A percentile compares a stretch with the other conserved stretches of the same genome.
Evolutionary conservation across 2,888 invertebrate genomes (phyloP).

Genomic region (Tetanocera ferruginea): DNA sequence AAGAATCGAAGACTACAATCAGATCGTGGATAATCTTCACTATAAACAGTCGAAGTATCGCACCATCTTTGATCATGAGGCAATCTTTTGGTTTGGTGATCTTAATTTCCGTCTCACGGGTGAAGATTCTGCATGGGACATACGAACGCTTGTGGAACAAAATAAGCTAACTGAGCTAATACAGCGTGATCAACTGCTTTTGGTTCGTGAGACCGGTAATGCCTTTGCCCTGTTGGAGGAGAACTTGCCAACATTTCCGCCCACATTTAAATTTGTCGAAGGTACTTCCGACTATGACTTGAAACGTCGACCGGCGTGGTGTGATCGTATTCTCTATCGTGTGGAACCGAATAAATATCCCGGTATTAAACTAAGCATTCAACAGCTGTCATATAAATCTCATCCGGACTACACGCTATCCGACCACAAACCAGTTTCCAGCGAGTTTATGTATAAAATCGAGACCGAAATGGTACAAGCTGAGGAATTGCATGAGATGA

Average conservation of each 20-base stretch:
- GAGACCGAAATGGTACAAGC: slow-evolving; percentile 52
- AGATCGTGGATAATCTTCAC: slow-evolving; percentile 85
- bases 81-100: slow-evolving; percentile 93
- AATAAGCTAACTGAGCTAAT: slow-evolving; percentile 78
- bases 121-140: slow-evolving; percentile 77
- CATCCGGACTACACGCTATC: slow-evolving; percentile 84
- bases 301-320: slow-evolving; percentile 95
- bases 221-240: slow-evolving; percentile 89
- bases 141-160: slow-evolving; percentile 76
- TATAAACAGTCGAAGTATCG: slow-evolving; percentile 82
- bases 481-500: slow-evolving; percentile 61
- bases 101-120: slow-evolving; percentile 86
- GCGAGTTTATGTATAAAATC: slow-evolving; percentile 74
- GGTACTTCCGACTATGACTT: slow-evolving; percentile 83
- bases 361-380: slow-evolving; percentile 80
- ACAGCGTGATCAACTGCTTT: slow-evolving; percentile 81
- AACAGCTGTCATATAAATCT: slow-evolving; percentile 82
- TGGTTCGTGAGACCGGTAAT: slow-evolving; percentile 79
- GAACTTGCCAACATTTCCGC: slow-evolving; percentile 81
- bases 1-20: slow-evolving; percentile 88
- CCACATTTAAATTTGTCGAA: slow-evolving; percentile 88
- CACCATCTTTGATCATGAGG: slow-evolving; percentile 93
- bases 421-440: slow-evolving; percentile 94
- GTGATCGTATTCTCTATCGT: slow-evolving; percentile 91
- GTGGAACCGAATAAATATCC: slow-evolving; percentile 87